phyloP scores from a whole-genome alignment of 1,140 invertebrate species.

The Protaetia brevitarsis region DNA sequence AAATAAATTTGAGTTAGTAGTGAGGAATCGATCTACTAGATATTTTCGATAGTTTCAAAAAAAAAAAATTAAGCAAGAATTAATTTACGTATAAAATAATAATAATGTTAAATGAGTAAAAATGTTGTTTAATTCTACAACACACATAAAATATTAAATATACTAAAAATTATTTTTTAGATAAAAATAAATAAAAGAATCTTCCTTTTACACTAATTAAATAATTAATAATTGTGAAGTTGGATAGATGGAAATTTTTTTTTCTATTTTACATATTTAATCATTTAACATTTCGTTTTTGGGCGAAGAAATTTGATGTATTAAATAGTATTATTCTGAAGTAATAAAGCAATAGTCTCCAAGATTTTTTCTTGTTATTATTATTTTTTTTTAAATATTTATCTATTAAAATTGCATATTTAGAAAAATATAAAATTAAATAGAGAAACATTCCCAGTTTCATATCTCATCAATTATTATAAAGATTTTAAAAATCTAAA shows the following conservation, averaged over 20 bases:
- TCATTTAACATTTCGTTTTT: conserved; percentile 4
- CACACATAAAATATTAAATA: no score
- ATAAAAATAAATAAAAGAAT: neutral
- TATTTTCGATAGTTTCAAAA: no score
- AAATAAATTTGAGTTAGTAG: neutral
- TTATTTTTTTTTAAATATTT: neutral
- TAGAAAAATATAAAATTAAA: neutral
- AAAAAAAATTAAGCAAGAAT: no score
- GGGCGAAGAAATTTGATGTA: neutral
- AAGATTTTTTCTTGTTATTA: neutral
- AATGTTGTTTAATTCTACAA: no score
- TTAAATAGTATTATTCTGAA: conserved; percentile 10
- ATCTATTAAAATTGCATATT: neutral
- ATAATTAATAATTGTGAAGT: neutral
- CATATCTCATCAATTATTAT: no score
- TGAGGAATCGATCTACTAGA: no score
- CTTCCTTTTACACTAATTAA: neutral
- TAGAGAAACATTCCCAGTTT: neutral
- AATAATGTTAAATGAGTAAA: no score
- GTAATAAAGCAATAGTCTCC: conserved; percentile 4
- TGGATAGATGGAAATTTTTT: no score
- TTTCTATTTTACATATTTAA: neutral
- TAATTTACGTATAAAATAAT: no score
- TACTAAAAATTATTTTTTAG: no score
- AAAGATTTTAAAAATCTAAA: neutral